phyloP scores from a whole-genome alignment of 2,888 invertebrate genomes.

The Auanema freiburgensis region DNA sequence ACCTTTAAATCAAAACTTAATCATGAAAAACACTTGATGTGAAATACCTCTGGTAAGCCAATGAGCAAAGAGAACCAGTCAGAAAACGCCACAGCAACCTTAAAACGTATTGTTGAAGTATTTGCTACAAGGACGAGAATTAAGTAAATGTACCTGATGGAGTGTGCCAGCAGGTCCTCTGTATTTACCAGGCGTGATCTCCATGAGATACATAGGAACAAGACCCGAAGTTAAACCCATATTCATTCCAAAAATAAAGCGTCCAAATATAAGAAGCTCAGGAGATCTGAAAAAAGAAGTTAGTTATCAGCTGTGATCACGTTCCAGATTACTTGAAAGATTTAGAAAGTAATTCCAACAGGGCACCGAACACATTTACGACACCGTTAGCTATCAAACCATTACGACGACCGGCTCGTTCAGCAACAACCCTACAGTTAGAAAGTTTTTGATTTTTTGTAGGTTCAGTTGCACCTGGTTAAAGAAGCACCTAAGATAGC shows the following conservation, averaged over 20 bases:
- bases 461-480: constrained; percentile 54
- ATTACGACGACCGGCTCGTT: constrained; percentile 65
- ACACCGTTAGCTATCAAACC: constrained; percentile 60
- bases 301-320: not conserved
- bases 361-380: constrained; percentile 63
- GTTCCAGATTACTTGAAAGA: constrained; percentile 33
- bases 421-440: constrained; percentile 61
- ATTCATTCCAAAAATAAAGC: constrained; percentile 64
- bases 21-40: not conserved
- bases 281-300: constrained; percentile 47
- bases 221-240: constrained; percentile 67
- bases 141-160: constrained; percentile 55
- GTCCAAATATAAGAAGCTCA: constrained; percentile 67
- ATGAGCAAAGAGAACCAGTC: constrained; percentile 67
- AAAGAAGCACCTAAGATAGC: constrained; percentile 61
- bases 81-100: constrained; percentile 66
- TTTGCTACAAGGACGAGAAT: not conserved
- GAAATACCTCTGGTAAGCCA: constrained; percentile 64
- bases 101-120: constrained; percentile 35
- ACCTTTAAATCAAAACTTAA: constrained; percentile 22
- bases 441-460: no score
- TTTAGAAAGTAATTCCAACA: constrained; percentile 65
- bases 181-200: constrained; percentile 65
- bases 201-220: constrained; percentile 67
- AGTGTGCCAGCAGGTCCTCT: constrained; percentile 67